Evolutionary conservation across 2,113 vertebrate species (phyloP).

Genomic region (Accipiter cooperii): DNA sequence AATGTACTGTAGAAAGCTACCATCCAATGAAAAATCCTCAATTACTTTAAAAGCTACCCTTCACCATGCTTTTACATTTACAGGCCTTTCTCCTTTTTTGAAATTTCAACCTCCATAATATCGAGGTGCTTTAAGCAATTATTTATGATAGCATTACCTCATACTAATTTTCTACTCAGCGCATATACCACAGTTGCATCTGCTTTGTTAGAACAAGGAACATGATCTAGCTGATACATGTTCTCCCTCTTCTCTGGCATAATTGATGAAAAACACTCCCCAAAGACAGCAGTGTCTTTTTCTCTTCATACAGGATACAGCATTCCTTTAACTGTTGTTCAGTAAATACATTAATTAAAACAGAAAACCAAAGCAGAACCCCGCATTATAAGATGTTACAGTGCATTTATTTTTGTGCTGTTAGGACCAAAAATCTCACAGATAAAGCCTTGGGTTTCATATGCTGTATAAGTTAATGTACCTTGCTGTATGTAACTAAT

Average conservation of each 20-base stretch:
- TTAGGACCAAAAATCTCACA: background rate
- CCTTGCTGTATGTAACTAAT: background rate
- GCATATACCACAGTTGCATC: slow-evolving; percentile 18
- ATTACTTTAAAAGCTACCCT: slow-evolving; percentile 66
- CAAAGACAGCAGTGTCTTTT: background rate
- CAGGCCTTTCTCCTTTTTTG: slow-evolving; percentile 25
- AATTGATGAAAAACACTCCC: slow-evolving; percentile 41
- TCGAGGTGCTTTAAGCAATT: slow-evolving; percentile 59
- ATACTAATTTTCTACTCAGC: slow-evolving; percentile 54
- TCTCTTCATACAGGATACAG: background rate
- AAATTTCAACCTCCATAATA: slow-evolving; percentile 42
- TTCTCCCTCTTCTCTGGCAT: background rate
- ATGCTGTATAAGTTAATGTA: background rate
- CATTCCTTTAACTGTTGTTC: background rate
- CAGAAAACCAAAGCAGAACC: background rate
- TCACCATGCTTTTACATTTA: slow-evolving; percentile 55
- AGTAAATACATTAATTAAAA: background rate
- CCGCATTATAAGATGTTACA: background rate
- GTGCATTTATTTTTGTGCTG: background rate
- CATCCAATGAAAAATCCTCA: slow-evolving; percentile 61
- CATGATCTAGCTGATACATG: background rate
- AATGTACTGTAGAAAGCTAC: slow-evolving; percentile 33
- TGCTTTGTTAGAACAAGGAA: slow-evolving; percentile 37
- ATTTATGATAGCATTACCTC: slow-evolving; percentile 74
- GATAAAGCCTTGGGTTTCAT: background rate